phyloP scores from a whole-genome alignment of 2,888 invertebrate species.

The Hirtodrosophila confusa region DNA sequence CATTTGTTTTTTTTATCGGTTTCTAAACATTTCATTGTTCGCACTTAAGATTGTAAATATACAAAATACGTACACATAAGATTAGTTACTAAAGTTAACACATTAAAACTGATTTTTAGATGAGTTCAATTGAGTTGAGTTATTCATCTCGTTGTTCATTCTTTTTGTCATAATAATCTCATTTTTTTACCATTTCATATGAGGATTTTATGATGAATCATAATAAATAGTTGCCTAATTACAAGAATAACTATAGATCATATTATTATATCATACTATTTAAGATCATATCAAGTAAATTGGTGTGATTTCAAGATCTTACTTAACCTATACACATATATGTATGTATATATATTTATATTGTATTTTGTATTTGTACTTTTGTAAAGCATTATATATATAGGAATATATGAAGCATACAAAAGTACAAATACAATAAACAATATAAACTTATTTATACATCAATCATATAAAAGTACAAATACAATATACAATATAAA shows the following conservation, averaged over 20 bases:
- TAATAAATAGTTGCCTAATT: constrained; percentile 57
- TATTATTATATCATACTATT: constrained; percentile 7
- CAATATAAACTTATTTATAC: background rate
- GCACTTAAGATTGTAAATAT: constrained; percentile 50
- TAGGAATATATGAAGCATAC: too few relatives aligned
- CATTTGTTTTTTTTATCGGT: background rate
- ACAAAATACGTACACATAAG: constrained; percentile 54
- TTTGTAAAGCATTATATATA: too few relatives aligned
- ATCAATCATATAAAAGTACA: constrained; percentile 32
- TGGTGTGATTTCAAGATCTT: constrained; percentile 17
- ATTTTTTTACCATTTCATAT: constrained; percentile 48
- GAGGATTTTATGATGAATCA: constrained; percentile 19
- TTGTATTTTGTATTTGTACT: too few relatives aligned
- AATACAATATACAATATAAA: constrained; percentile 26
- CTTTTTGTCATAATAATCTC: constrained; percentile 79
- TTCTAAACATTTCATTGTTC: constrained; percentile 49
- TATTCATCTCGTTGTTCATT: constrained; percentile 28
- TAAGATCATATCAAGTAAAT: constrained; percentile 23
- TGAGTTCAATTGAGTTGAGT: constrained; percentile 34
- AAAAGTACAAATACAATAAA: too few relatives aligned
- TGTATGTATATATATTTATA: constrained; percentile 3
- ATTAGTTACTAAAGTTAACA: constrained; percentile 45
- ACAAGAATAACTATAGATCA: constrained; percentile 5
- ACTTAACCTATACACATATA: constrained; percentile 21
- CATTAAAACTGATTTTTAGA: constrained; percentile 32